Evolutionary conservation across 2,113 vertebrate species (phyloP).

Genomic region (Capreolus pygargus): DNA sequence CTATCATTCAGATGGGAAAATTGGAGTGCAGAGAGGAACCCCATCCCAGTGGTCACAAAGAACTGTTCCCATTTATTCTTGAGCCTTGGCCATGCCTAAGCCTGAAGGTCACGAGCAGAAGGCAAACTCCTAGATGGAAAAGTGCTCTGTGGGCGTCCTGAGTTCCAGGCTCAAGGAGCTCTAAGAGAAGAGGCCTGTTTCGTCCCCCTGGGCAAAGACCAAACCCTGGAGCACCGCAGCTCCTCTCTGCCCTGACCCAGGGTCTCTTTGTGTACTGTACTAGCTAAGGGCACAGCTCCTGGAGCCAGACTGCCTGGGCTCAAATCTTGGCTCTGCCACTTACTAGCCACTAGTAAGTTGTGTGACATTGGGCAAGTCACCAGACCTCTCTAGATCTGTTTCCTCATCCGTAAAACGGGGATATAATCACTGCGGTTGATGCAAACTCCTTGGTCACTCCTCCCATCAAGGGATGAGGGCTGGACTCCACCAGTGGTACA

Average conservation of each 20-base stretch:
- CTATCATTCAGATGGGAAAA: background rate
- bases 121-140: background rate
- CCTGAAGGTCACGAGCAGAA: background rate
- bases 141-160: background rate
- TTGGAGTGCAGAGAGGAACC: background rate
- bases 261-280: background rate
- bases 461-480: background rate
- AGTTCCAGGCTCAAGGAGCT: background rate
- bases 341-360: background rate
- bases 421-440: no score
- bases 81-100: background rate
- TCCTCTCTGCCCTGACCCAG: background rate
- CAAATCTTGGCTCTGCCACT: background rate
- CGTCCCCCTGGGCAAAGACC: background rate
- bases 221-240: background rate
- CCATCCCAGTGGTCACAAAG: background rate
- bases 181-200: background rate
- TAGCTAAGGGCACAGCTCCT: background rate
- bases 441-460: background rate
- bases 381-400: background rate
- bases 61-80: background rate
- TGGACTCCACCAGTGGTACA: background rate
- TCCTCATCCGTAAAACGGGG: background rate
- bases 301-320: background rate
- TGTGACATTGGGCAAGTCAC: background rate